These are phyloP conservation scores for Ailuropoda melanoleuca DNA, from an alignment of 2,113 vertebrate genomes.

Conservation along the genomic window DNA sequence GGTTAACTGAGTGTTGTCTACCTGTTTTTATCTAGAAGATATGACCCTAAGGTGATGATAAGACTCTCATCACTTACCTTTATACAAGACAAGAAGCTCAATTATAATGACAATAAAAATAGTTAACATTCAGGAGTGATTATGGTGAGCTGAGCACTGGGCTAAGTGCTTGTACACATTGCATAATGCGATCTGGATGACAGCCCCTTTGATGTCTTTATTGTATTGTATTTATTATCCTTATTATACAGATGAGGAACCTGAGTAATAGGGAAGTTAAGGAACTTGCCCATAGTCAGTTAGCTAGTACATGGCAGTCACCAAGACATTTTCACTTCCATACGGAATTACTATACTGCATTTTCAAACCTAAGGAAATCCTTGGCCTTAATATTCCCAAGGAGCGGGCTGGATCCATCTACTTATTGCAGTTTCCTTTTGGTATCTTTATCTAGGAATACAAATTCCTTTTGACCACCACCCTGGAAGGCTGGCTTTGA, in stretches of 20 bases:
- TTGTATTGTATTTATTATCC: neutral
- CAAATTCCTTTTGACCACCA: neutral
- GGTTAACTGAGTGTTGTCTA: neutral
- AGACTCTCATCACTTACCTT: neutral
- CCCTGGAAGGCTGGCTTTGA: neutral
- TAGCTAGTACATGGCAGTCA: neutral
- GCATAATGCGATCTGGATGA: neutral
- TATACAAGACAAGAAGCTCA: neutral
- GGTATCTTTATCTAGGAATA: neutral
- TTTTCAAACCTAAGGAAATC: neutral
- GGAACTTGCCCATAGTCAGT: neutral
- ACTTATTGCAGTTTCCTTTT: neutral
- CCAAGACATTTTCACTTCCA: neutral
- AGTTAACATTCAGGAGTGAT: neutral
- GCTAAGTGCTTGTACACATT: neutral
- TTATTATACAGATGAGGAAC: neutral
- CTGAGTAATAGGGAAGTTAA: neutral
- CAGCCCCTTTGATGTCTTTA: neutral
- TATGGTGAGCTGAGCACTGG: neutral
- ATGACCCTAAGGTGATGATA: neutral
- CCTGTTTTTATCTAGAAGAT: conserved; percentile 23
- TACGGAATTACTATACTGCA: neutral
- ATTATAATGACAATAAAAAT: neutral
- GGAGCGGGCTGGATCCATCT: neutral
- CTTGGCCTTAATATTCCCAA: neutral